phyloP scores from a whole-genome alignment of 2,113 vertebrate species.

The Apaloderma vittatum region DNA sequence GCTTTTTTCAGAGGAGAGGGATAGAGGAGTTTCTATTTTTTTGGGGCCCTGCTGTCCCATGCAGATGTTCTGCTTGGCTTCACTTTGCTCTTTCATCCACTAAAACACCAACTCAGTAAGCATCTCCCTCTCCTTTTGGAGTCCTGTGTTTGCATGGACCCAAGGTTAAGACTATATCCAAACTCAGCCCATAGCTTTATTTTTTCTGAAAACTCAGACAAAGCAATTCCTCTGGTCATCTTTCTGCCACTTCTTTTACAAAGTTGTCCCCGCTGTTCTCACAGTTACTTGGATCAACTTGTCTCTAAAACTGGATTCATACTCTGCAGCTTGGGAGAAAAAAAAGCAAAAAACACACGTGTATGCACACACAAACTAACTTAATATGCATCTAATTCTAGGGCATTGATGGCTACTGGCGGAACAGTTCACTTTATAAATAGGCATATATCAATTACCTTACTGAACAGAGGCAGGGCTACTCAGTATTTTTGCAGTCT shows the following conservation, averaged over 20 bases:
- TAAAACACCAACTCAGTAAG: not conserved
- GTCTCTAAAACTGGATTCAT: not conserved
- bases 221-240: not conserved
- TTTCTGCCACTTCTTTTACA: not conserved
- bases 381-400: not conserved
- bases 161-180: not conserved
- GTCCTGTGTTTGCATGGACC: not conserved
- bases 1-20: not conserved
- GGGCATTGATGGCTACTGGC: not conserved
- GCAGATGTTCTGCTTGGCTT: not conserved
- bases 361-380: not conserved
- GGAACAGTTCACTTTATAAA: not conserved
- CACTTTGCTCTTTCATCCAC: not conserved
- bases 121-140: not conserved
- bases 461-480: not conserved
- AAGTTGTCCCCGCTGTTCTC: not conserved
- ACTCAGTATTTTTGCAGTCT: not conserved
- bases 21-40: not conserved
- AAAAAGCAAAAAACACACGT: not conserved
- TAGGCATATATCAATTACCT: not conserved
- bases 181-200: not conserved
- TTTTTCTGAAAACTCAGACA: not conserved
- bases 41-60: not conserved
- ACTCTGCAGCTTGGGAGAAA: not conserved
- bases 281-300: not conserved